phyloP scores from a whole-genome alignment of 2,113 vertebrate genomes.

The Symphodus melops region DNA sequence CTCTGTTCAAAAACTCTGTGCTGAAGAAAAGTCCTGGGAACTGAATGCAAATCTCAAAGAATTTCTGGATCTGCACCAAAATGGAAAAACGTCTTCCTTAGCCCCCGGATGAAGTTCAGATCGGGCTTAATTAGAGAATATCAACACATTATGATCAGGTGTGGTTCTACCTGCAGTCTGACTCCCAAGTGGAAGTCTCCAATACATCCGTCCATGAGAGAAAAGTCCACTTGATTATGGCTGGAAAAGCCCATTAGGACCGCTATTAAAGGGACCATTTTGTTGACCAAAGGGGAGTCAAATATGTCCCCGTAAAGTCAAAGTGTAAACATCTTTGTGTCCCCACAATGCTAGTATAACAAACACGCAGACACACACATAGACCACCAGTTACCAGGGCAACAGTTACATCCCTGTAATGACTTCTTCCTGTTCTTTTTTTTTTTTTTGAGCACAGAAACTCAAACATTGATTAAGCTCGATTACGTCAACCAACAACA shows the following conservation, averaged over 20 bases:
- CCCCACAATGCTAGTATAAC: neutral
- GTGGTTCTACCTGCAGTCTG: neutral
- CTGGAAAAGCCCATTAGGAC: too few relatives aligned
- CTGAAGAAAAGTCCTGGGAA: neutral
- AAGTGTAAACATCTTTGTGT: constrained; percentile 1
- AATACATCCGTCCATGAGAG: neutral
- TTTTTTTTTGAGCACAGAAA: constrained; percentile 60
- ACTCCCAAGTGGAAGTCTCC: neutral
- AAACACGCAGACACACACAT: neutral
- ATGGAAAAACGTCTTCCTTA: neutral
- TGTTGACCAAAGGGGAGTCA: too few relatives aligned
- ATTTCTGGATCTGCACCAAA: neutral
- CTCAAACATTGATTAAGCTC: constrained; percentile 74
- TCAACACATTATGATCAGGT: neutral
- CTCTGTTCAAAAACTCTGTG: neutral
- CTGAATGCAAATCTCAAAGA: neutral
- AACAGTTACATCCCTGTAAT: constrained; percentile 40
- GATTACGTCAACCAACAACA: constrained; percentile 64
- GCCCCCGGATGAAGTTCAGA: neutral
- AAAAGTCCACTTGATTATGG: too few relatives aligned
- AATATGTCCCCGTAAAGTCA: constrained; percentile 10
- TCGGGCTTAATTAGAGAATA: neutral
- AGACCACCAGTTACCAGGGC: constrained; percentile 34
- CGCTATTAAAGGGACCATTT: too few relatives aligned
- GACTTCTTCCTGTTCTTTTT: constrained; percentile 61